Conservation (phyloP, 2,888 invertebrate species). For the Scaptomyza polygonia region DNA sequence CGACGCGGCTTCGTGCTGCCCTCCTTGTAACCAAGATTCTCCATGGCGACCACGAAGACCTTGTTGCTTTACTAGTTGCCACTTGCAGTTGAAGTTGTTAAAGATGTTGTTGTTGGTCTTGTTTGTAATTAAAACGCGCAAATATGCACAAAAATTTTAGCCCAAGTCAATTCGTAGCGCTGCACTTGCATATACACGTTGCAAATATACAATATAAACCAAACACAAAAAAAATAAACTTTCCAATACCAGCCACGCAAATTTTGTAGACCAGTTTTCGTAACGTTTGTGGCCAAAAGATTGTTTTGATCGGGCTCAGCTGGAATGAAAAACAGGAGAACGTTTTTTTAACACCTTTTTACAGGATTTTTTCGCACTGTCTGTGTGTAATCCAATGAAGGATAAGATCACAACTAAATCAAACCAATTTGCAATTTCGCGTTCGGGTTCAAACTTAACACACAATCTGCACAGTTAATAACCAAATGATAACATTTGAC, state of each 20-base stretch:
- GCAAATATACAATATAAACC: slow-evolving; percentile 26
- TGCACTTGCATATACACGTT: slow-evolving; percentile 38
- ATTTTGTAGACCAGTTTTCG: slow-evolving; percentile 54
- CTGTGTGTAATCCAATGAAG: slow-evolving; percentile 16
- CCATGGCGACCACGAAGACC: slow-evolving; percentile 83
- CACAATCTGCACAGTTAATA: slow-evolving; percentile 26
- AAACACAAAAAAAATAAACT: slow-evolving; percentile 39
- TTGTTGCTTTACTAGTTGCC: slow-evolving; percentile 36
- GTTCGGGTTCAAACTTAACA: slow-evolving; percentile 26
- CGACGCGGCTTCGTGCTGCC: slow-evolving; percentile 84
- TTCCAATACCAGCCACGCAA: slow-evolving; percentile 64
- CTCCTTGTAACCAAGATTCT: slow-evolving; percentile 88
- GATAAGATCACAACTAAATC: slow-evolving; percentile 26
- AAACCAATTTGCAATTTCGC: slow-evolving; percentile 32
- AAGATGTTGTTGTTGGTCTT: slow-evolving; percentile 21
- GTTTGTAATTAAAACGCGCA: slow-evolving; percentile 63
- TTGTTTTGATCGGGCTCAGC: slow-evolving; percentile 19
- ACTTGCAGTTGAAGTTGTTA: slow-evolving; percentile 41
- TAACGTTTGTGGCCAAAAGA: slow-evolving; percentile 9
- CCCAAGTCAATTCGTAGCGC: slow-evolving; percentile 21
- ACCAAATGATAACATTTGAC: slow-evolving; percentile 43
- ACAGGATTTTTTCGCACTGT: slow-evolving; percentile 1
- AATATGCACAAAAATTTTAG: slow-evolving; percentile 60
- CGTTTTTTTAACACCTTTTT: background rate
- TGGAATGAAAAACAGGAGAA: slow-evolving; percentile 35